phyloP scores from a whole-genome alignment of 2,888 invertebrate genomes.

The Norana najaformis region DNA sequence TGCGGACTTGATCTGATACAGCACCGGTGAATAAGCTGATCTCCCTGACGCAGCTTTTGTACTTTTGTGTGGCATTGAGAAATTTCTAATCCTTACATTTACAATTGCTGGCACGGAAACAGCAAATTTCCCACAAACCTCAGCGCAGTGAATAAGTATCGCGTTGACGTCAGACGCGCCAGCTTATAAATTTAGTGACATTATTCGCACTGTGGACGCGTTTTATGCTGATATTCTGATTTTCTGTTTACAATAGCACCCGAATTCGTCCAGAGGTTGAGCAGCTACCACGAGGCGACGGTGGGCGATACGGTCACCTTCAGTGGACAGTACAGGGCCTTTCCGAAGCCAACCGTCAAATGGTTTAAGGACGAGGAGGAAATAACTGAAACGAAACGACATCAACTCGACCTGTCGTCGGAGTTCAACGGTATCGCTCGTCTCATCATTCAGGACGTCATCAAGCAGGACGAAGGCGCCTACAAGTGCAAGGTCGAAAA shows the following conservation, averaged over 20 bases:
- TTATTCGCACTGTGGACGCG: no score
- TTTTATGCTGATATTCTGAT: no score
- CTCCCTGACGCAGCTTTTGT: no score
- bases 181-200: no score
- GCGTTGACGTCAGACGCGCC: no score
- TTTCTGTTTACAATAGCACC: slow-evolving; percentile 39
- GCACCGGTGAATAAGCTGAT: no score
- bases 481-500: slow-evolving; percentile 46
- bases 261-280: slow-evolving; percentile 44
- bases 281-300: slow-evolving; percentile 41
- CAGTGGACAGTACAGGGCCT: slow-evolving; percentile 40
- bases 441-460: slow-evolving; percentile 33
- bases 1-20: no score
- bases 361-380: slow-evolving; percentile 46
- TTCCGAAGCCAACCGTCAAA: slow-evolving; percentile 40
- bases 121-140: no score
- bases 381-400: slow-evolving; percentile 35
- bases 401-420: slow-evolving; percentile 27
- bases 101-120: no score
- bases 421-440: slow-evolving; percentile 23
- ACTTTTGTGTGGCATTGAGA: no score
- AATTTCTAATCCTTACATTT: no score
- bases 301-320: slow-evolving; percentile 43
- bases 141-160: no score
- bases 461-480: slow-evolving; percentile 43